Conservation (phyloP, 2,888 invertebrate species). For the Orthosia incerta region DNA sequence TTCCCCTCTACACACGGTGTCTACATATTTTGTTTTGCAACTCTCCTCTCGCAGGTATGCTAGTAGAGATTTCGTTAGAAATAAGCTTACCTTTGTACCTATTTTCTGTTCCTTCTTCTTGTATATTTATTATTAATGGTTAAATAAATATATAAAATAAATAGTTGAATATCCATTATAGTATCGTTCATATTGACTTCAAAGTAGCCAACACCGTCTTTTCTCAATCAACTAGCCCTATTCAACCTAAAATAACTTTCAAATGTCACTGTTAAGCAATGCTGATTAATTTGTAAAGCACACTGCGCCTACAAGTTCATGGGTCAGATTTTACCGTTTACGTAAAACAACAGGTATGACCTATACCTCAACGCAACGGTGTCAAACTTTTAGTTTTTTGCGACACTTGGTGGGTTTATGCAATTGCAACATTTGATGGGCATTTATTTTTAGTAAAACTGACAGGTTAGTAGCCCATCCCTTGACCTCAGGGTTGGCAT, state of each 20-base stretch:
- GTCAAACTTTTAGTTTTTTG: slow-evolving; percentile 15
- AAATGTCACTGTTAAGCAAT: neutral
- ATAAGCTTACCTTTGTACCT: too few relatives aligned
- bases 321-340: slow-evolving; percentile 44
- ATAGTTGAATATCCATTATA: too few relatives aligned
- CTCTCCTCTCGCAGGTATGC: too few relatives aligned
- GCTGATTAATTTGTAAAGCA: slow-evolving; percentile 28
- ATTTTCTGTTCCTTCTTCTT: too few relatives aligned
- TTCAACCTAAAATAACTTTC: slow-evolving; percentile 9
- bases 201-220: neutral
- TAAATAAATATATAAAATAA: too few relatives aligned
- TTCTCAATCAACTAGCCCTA: neutral
- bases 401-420: slow-evolving; percentile 7
- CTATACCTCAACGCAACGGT: slow-evolving; percentile 7
- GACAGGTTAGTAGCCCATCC: neutral
- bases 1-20: too few relatives aligned
- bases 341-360: slow-evolving; percentile 1
- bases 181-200: neutral
- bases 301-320: slow-evolving; percentile 1
- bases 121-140: too few relatives aligned
- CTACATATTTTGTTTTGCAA: too few relatives aligned
- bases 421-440: slow-evolving; percentile 17
- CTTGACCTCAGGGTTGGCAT: neutral
- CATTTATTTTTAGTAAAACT: neutral
- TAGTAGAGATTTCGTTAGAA: too few relatives aligned